phyloP scores from a whole-genome alignment of 2,113 vertebrate genomes.

The human (Homo sapiens) region DNA sequence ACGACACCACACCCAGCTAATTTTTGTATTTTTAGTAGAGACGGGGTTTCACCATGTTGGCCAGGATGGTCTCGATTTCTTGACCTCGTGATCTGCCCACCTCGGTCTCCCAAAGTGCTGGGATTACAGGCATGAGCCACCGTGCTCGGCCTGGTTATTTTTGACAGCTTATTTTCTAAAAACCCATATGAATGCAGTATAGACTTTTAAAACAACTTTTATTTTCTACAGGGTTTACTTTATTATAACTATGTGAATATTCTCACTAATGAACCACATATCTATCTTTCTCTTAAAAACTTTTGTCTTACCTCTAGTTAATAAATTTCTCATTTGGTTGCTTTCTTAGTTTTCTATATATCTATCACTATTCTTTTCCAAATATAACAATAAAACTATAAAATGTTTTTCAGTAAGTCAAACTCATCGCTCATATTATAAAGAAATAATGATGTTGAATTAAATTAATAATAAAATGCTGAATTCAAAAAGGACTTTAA shows the following conservation, averaged over 20 bases:
- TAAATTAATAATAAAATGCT: neutral
- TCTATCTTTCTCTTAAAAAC: neutral
- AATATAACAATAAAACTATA: neutral
- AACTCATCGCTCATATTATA: neutral
- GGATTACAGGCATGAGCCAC: no score
- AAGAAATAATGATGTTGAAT: neutral
- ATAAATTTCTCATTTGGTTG: neutral
- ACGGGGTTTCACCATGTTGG: no score
- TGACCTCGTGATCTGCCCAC: no score
- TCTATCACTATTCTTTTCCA: neutral
- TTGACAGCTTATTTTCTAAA: neutral
- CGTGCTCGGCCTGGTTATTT: neutral
- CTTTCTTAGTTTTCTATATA: neutral
- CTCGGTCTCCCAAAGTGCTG: no score
- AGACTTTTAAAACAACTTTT: neutral
- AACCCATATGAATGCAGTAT: neutral
- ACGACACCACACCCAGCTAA: no score
- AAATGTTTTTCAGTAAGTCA: neutral
- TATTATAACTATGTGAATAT: neutral
- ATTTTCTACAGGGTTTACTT: neutral
- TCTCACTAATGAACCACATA: neutral
- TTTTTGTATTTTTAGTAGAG: no score
- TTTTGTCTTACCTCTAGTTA: neutral
- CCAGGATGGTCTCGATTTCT: no score
- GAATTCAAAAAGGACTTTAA: neutral